Conservation (phyloP, 1,140 invertebrate genomes). For the Thaumetopoea pityocampa region DNA sequence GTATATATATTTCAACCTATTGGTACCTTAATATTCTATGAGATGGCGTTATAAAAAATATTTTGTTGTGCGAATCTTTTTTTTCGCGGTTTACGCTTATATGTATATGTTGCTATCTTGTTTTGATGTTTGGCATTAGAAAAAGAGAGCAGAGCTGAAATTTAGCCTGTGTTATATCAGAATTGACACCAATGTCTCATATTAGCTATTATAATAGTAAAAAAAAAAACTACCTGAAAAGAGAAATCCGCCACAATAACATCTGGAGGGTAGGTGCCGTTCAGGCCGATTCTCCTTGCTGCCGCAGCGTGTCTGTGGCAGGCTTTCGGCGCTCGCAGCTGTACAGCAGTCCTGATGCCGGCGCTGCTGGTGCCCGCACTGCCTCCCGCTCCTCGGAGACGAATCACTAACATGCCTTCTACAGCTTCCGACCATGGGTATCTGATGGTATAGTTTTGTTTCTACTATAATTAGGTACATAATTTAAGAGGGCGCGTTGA, state of each 20-base stretch:
- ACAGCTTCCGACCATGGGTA: conserved; percentile 87
- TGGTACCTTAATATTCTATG: too few relatives aligned
- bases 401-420: conserved; percentile 75
- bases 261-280: conserved; percentile 33
- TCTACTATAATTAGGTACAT: neutral
- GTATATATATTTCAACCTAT: too few relatives aligned
- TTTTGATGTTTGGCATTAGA: too few relatives aligned
- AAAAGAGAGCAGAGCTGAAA: too few relatives aligned
- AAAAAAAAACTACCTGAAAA: conserved; percentile 68
- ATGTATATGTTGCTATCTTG: too few relatives aligned
- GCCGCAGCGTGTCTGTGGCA: conserved; percentile 61
- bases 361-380: conserved; percentile 11
- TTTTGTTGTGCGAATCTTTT: too few relatives aligned
- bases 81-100: too few relatives aligned
- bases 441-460: conserved; percentile 50
- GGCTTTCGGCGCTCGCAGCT: conserved; percentile 39
- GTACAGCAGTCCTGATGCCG: conserved; percentile 39
- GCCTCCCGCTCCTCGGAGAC: conserved; percentile 43
- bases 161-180: too few relatives aligned
- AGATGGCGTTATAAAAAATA: too few relatives aligned
- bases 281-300: conserved; percentile 43
- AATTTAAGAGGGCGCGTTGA: too few relatives aligned
- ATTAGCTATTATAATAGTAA: too few relatives aligned
- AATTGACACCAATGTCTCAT: too few relatives aligned
- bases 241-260: conserved; percentile 63